Evolutionary conservation across 92 coral and sea anemone genomes (phyloP).

Genomic region (Actinostola sp.): DNA sequence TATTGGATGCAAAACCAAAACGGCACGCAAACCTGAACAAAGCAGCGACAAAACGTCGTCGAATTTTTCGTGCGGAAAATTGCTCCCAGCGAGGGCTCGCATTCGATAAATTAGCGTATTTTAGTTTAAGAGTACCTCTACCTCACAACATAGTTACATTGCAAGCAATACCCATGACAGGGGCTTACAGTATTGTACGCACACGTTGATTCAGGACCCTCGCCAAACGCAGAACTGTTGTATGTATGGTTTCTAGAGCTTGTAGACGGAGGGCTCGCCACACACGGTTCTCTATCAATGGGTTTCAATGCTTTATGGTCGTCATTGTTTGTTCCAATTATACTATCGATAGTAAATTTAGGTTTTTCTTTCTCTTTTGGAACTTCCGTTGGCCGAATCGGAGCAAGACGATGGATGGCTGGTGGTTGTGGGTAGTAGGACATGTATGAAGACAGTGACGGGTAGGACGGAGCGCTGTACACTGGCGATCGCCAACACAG

Average conservation of each 20-base stretch:
- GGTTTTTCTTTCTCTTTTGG: conserved; percentile 64
- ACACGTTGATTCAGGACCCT: conserved; percentile 9
- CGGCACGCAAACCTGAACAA: background rate
- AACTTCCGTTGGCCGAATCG: conserved; percentile 34
- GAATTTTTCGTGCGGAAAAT: background rate
- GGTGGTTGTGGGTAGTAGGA: conserved; percentile 60
- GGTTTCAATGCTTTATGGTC: conserved; percentile 45
- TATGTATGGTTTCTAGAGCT: conserved; percentile 2
- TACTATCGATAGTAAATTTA: conserved; percentile 83
- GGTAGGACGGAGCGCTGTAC: conserved; percentile 51
- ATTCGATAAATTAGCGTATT: background rate
- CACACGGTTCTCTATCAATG: conserved; percentile 10
- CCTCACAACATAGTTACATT: conserved; percentile 38
- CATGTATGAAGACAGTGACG: conserved; percentile 60
- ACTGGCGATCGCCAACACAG: conserved; percentile 65
- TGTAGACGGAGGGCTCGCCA: background rate
- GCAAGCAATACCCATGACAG: conserved; percentile 39
- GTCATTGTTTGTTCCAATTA: conserved; percentile 69
- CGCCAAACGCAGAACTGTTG: conserved; percentile 4
- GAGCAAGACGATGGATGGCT: conserved; percentile 32
- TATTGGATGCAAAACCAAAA: background rate
- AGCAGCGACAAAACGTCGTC: background rate
- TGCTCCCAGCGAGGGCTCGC: background rate
- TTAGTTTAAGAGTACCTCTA: conserved; percentile 1
- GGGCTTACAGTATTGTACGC: conserved; percentile 32